Evolutionary conservation across 1,140 invertebrate genomes (phyloP).

Genomic region (Halesus radiatus): DNA sequence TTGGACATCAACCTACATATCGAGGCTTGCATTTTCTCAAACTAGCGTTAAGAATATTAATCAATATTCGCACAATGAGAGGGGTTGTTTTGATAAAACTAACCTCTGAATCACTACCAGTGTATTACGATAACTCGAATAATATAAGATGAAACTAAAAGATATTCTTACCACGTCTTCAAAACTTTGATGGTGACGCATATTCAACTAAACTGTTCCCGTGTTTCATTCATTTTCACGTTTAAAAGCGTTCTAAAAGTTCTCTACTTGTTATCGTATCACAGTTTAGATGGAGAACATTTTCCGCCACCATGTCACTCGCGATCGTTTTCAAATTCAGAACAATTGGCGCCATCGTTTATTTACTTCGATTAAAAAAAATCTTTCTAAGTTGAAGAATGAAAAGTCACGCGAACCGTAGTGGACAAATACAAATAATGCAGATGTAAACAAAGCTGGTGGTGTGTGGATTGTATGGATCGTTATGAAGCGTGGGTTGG

Average conservation of each 20-base stretch:
- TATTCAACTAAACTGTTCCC: not conserved
- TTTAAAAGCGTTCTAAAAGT: constrained; percentile 1
- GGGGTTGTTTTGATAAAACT: no score
- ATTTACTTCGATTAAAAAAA: not conserved
- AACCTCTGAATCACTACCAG: no score
- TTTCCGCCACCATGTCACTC: not conserved
- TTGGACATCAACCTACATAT: no score
- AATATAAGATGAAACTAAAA: no score
- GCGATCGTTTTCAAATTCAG: not conserved
- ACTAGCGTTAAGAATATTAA: no score
- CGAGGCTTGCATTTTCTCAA: no score
- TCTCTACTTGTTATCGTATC: constrained; percentile 21
- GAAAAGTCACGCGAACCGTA: constrained; percentile 15
- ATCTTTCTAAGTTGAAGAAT: not conserved
- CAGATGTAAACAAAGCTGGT: constrained; percentile 24
- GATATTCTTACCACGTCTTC: not conserved
- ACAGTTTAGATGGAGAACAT: not conserved
- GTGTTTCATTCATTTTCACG: constrained; percentile 7
- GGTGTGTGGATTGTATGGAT: constrained; percentile 12
- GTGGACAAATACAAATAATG: not conserved
- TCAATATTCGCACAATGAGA: no score
- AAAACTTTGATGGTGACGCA: not conserved
- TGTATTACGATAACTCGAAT: no score
- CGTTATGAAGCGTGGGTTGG: constrained; percentile 4
- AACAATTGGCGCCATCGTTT: constrained; percentile 7